Evolutionary conservation across 2,888 invertebrate species (phyloP), one percentile per base, ranked within the genome.

Genomic region (Anthrax anthrax): DNA sequence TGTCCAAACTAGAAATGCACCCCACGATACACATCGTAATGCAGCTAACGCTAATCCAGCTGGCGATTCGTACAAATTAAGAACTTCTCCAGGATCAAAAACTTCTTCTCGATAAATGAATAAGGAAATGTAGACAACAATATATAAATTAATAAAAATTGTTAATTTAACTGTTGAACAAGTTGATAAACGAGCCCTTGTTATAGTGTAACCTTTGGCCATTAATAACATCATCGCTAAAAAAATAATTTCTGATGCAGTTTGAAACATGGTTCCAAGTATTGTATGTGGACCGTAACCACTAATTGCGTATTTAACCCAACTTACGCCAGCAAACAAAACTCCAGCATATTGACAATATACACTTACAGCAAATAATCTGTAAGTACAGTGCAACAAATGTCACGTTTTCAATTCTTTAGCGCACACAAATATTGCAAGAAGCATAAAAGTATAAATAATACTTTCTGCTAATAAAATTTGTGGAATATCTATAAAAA

Each of bases 141-240:
- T 69, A 57, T 86, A 91, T 9, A 80, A 59, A 52, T 82, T 81
- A 75, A 88, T 81, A 65, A 92, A 91, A 3, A 84, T 68, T 0
- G 84, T 80, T 42, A 94, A 68, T 64, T 84, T 85, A 40, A 87
- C 75, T 0, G 81, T 78, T 51, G 85, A 83, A 13, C 73, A 72
- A 0, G 78, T 68, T 43, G 84, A 79, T 18, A 94, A 72, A 1
- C 86, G 71, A 0, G 87, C 91, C 43, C 91, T 74, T 0, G 92
- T 94, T 27, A 94, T 83, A 0, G 91, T 92, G 63, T 83, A 94
- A 0, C 94, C 94, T 61, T 92, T 90, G 0, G 84, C 90, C 65
- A 94, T 70, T 6, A 94, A 69, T 2, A 94, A 72, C 44, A 94
- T 70, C 14, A 92, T 70, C 1, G 90, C 68, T 0, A 92, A 72